Evolutionary conservation across 2,888 invertebrate species (phyloP), one percentile per base, ranked within the genome.

Genomic region (Lasioglossum pauxillum): DNA sequence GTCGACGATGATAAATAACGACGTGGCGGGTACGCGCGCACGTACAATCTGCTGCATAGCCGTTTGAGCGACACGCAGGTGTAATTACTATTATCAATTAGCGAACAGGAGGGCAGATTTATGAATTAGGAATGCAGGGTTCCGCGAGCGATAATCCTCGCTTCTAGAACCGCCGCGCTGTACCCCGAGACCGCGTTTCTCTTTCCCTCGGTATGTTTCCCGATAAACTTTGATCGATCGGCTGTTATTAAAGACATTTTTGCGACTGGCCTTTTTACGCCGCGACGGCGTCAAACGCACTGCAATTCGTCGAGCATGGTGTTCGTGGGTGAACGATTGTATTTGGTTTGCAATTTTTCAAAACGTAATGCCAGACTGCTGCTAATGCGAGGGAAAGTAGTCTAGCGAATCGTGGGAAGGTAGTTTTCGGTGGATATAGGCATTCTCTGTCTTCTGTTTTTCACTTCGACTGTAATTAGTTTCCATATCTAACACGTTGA

Each of bases 31-130:
- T 81, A 74, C 78, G 83, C 86, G 80, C 80, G 79, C 87, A 88
- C 83, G 82, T 81, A 69, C 60, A 84, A 86, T 84, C 80, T 78
- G 90, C 91, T 88, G 83, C 92, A 90, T 73, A 89, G 90, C 91
- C 79, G 80, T 88, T 89, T 89, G 91, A 93, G 92, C 94, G 94
- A 94, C 94, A 93, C 93, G 93, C 89, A 88, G 89, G 88, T 83
- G 89, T 90, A 95, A 94, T 95, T 93, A 94, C 94, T 93, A 92
- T 94, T 94, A 94, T 95, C 94, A 93, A 90, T 90, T 91, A 90
- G 85, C 88, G 53, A 74, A 64, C 44, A 57, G 79, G 72, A 67
- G 44, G 69, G 74, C 76, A 82, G 86, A 86, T 86, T 86, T 86
- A 86, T 86, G 86, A 82, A 86, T 86, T 82, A 57, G 79, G 86